Evolutionary conservation across 2,888 invertebrate species (phyloP), one percentile per base, ranked within the genome.

Genomic region (Anarsia innoxiella): DNA sequence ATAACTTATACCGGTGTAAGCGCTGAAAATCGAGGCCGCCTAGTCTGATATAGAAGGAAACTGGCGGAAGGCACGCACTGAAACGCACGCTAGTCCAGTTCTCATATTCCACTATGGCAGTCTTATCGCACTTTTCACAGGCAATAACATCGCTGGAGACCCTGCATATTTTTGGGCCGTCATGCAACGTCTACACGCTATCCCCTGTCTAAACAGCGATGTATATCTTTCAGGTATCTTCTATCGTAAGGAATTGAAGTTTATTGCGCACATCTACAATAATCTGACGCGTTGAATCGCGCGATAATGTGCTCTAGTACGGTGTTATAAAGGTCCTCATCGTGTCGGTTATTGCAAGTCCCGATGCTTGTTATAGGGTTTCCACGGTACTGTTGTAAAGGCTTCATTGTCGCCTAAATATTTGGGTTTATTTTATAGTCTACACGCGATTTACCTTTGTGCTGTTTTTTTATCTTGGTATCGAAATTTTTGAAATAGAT

Each of bases 1-100:
- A 78, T 82, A 77, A 79, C 62, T 79, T 78, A 80, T 68, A 62
- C 70, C 52, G 57, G 68, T 63, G 69, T 72, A 68, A 72, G 71
- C 68, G 67, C 59, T 64, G 68, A 68, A 73, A 78, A 82, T 79
- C 73, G 80, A 80, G 83, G 83, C 66, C 80, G 66, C 57, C 62
- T 59, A 53, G 72, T 66, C 73, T 70, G 65, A 66, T 66, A 65
- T 66, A 56, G 59, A 62, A 70, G 77, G 69, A 69, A 83, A 84
- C 80, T 76, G 77, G 65, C 71, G 51, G 52, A 49, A 61, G 57
- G 61, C 83, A 84, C 83, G 83, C 83, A 80, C 71, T 57, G 54
- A 66, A 65, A 62, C 74, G 66, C 82, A 80, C 78, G 77, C 75
- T 59, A 79, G 67, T 73, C 68, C 71, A 66, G 59, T 63, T 62